These are phyloP conservation scores for Sphaerophoria taeniata DNA, from an alignment of 2,888 invertebrate genomes.

Conservation along the genomic window DNA sequence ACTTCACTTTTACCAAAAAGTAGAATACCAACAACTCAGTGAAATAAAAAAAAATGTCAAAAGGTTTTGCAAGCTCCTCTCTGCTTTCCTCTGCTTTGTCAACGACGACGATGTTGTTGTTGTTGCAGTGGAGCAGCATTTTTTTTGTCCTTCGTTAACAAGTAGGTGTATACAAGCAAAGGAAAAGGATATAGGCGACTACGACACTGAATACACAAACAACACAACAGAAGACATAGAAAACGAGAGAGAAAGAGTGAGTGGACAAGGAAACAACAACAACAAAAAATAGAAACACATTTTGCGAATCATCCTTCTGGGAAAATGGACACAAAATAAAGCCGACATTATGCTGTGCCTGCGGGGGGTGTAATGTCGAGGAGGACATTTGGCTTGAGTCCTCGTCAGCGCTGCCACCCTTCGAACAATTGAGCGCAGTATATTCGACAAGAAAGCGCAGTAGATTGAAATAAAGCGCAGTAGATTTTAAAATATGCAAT, in stretches of 20 bases:
- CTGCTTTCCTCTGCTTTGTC: constrained; percentile 2
- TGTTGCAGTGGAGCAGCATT: not conserved
- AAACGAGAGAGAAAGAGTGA: not conserved
- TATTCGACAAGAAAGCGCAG: too few species aligned
- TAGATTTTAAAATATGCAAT: too few species aligned
- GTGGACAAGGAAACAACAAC: not conserved
- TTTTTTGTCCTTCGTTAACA: constrained; percentile 16
- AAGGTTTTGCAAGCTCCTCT: constrained; percentile 17
- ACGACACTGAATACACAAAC: not conserved
- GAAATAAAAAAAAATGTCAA: constrained; percentile 36
- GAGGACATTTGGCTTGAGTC: constrained; percentile 52
- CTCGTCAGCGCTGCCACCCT: too few species aligned
- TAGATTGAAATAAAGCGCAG: too few species aligned
- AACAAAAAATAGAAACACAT: constrained; percentile 58
- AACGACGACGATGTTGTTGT: too few species aligned
- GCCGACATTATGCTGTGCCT: constrained; percentile 52
- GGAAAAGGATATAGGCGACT: constrained; percentile 50
- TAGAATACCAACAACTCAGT: not conserved
- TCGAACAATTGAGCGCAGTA: too few species aligned
- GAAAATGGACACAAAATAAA: constrained; percentile 61
- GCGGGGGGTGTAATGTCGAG: constrained; percentile 50
- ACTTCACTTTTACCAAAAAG: constrained; percentile 52
- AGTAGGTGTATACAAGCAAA: constrained; percentile 58
- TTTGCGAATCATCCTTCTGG: constrained; percentile 62
- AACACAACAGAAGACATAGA: too few species aligned